Evolutionary conservation across 2,797 vertebrate species (phyloP).

Genomic region (Mormyrus hasselquistii): DNA sequence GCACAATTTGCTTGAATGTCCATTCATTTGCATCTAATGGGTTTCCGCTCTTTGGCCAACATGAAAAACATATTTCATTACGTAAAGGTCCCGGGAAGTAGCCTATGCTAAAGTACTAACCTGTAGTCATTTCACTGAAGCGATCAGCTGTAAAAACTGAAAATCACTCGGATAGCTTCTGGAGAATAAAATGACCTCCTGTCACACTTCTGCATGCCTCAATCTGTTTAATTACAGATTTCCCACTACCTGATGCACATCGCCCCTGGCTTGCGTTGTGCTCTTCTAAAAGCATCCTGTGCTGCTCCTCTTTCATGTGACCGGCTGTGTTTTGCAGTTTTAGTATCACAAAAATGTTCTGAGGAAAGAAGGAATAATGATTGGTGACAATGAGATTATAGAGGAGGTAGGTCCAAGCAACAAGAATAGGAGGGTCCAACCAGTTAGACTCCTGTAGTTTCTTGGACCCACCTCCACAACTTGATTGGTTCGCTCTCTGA

Average conservation of each 20-base stretch:
- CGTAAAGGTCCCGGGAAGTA: background rate
- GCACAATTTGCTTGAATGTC: background rate
- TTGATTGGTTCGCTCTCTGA: background rate
- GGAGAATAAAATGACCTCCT: background rate
- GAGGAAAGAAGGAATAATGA: background rate
- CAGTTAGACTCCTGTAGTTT: background rate
- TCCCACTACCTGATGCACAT: background rate
- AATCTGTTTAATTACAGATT: background rate
- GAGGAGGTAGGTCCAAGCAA: background rate
- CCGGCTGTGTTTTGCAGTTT: background rate
- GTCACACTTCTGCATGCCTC: background rate
- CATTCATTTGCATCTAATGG: background rate
- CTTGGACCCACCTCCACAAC: background rate
- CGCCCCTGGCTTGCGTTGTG: background rate
- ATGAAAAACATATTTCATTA: background rate
- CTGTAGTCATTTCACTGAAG: background rate
- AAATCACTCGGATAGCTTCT: background rate
- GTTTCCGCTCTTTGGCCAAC: background rate
- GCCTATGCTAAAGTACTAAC: background rate
- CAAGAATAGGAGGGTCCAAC: background rate
- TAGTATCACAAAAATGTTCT: background rate
- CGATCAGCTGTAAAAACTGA: background rate
- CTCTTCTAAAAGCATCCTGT: background rate
- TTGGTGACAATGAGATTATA: background rate
- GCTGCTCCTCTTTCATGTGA: background rate